Base-by-base conservation (phyloP, 2,888 invertebrate species). In the Melitaea athalia region DNA sequence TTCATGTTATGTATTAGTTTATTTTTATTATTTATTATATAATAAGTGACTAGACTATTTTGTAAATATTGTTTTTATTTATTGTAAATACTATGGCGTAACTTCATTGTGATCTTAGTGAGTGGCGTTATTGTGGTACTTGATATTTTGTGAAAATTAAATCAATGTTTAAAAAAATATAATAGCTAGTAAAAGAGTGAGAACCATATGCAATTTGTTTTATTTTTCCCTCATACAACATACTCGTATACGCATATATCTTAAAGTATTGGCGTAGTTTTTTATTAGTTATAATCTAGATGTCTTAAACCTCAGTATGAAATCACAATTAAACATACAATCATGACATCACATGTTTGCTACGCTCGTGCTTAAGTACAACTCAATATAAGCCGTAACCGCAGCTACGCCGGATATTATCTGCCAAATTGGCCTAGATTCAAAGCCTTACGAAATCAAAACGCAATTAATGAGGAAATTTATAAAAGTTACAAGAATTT, bases 61-160 rank as follows among this genome's bases (percentile, higher is more conserved):
- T 89, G 88, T 89, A 89, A 83, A 87, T 88, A 88, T 77, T 78
- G 78, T 75, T 75, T 84, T 84, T 86, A 87, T 87, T 88, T 85
- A 87, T 84, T 89, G 88, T 89, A 87, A 85, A 89, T 88, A 89
- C 76, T 81, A 76, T 81, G 77, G 71, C 72, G 72, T 82, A 85
- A 85, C 75, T 80, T 85, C 82, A 88, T 88, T 88, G 89, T 90
- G 90, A 90, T 90, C 82, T 83, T 89, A 89, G 86, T 87, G 85
- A 81, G 80, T 42, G 65, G 64, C 66, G 69, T 69, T 67, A 63
- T 60, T 70, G 70, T 72, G 72, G 55, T 60, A 52, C 62, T 61
- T 63, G 64, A 66, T 72, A 76, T 82, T 79, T 79, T 76, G 64
- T 75, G 72, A 75, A 74, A 38, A 66, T 59, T 79, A 82, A 76